Evolutionary conservation across 2,797 vertebrate genomes (phyloP), one percentile per base, ranked within the genome.

Genomic region (Bradypus variegatus): DNA sequence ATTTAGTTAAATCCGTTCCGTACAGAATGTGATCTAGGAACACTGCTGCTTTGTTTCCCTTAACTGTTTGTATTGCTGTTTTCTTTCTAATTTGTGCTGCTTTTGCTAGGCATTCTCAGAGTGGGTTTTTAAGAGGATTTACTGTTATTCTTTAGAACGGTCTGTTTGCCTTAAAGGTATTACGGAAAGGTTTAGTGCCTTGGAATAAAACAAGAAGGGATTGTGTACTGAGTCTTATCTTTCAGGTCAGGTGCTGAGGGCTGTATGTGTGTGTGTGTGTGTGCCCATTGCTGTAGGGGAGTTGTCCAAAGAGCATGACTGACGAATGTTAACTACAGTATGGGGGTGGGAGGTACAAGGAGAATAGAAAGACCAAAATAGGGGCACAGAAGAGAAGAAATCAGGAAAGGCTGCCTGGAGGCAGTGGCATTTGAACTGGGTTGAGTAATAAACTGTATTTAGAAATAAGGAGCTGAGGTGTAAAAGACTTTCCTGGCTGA

Each of bases 181-280:
- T 75, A 62, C 73, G 91, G 84, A 73, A 62, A 64, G 41, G 62
- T 83, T 76, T 92, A n/a, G 90, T 92, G 41, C 79, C 88, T 73
- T 84, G 76, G 92, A 95, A 90, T 92, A 86, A 55, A 93, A 4
- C 27, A 90, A 72, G 79, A n/a, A 45, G 86, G 80, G 25, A 41
- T 53, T 5, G 8, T 72, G 13, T 8, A 5, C 29, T 33, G 14
- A 58, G 67, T 7, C 10, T n/a, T 11, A 65, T 3, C 5, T 58
- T 62, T 76, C 53, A 53, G 69, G 15, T 45, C 70, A 6, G 27
- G 45, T 33, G 31, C 70, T 36, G 67, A 41, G 36, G 41, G 29
- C 13, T 6, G 11, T 53, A 69, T 8, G n/a, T 23, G 12, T 18
- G 9, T 5, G 50, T 16, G 13, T 38, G n/a, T 48, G 75, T 9